These are phyloP conservation scores for Protula sp. DNA, from an alignment of 2,888 invertebrate species.

Conservation along the genomic window DNA sequence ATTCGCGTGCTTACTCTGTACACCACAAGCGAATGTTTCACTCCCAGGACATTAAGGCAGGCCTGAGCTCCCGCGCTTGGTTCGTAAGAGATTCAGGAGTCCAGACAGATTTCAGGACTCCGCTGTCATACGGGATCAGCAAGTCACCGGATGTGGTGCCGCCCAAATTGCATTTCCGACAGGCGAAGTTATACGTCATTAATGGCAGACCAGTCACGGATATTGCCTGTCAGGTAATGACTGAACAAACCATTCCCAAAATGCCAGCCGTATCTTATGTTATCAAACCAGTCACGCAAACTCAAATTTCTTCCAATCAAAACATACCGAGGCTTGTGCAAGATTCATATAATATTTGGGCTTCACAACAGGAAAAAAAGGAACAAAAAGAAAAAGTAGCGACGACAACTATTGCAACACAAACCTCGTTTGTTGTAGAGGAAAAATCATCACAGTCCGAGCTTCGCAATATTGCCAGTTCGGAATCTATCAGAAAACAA, in stretches of 20 bases:
- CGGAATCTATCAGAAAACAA: not conserved
- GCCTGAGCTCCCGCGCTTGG: not conserved
- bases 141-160: not conserved
- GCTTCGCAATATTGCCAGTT: too few relatives aligned
- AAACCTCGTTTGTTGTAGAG: too few relatives aligned
- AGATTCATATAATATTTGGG: not conserved
- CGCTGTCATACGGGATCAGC: not conserved
- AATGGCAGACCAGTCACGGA: not conserved
- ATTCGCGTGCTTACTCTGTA: not conserved
- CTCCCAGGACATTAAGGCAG: not conserved
- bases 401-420: too few relatives aligned
- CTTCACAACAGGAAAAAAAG: too few relatives aligned
- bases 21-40: not conserved
- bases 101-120: not conserved
- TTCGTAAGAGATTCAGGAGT: not conserved
- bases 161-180: not conserved
- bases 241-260: too few relatives aligned
- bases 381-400: too few relatives aligned
- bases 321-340: too few relatives aligned
- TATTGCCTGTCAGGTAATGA: not conserved
- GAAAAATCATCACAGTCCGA: too few relatives aligned
- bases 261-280: too few relatives aligned
- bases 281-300: too few relatives aligned
- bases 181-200: not conserved
- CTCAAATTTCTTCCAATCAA: too few relatives aligned